Conservation (phyloP, 2,888 invertebrate species). For the Lycaena phlaeas region DNA sequence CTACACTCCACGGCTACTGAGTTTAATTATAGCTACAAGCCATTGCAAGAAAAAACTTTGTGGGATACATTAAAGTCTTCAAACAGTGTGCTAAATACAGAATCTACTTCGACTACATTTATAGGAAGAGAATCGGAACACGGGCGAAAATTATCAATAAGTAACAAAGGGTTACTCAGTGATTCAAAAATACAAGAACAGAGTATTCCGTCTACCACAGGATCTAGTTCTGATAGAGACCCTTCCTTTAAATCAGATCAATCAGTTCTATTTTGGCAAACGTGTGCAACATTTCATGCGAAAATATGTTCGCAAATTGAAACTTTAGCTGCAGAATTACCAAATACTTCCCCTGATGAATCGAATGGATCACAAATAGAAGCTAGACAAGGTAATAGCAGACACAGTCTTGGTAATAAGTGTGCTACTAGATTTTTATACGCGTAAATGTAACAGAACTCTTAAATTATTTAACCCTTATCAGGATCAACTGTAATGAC, state of each 20-base stretch:
- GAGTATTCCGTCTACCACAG: not conserved
- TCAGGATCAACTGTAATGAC: conserved; percentile 43
- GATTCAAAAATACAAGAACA: not conserved
- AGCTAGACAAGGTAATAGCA: conserved; percentile 16
- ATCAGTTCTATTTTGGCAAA: no score
- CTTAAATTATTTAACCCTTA: no score
- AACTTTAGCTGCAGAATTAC: no score
- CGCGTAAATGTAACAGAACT: no score
- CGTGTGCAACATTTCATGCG: no score
- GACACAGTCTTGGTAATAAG: no score
- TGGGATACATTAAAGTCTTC: conserved; percentile 3
- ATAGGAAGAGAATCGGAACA: not conserved
- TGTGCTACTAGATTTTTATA: no score
- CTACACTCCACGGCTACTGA: conserved; percentile 27
- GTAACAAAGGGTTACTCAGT: not conserved
- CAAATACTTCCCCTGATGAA: no score
- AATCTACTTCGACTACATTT: not conserved
- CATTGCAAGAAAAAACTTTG: conserved; percentile 1
- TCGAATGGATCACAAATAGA: no score
- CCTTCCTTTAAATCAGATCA: not conserved
- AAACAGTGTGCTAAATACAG: not conserved
- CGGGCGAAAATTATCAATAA: not conserved
- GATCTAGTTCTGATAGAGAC: not conserved
- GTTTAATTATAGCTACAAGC: not conserved
- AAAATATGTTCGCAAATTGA: no score